Percentiles rank a stretch among this genome's conserved stretches.
Conservation (phyloP, 1,140 invertebrate genomes). For the Anoplolepis gracilipes region DNA sequence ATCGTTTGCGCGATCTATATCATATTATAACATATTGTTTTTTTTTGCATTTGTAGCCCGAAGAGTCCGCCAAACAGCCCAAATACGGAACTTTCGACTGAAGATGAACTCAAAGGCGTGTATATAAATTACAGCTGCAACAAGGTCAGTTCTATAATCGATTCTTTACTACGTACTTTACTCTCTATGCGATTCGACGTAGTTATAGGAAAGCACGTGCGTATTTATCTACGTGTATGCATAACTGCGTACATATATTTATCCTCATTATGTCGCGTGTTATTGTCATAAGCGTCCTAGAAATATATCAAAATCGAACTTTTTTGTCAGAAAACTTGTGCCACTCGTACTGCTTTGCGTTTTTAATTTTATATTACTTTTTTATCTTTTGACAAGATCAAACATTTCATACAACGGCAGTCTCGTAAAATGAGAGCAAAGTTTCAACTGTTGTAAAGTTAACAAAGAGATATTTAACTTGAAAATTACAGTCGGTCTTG, state of each 20-base stretch:
- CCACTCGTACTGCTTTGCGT: too few species aligned
- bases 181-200: not conserved
- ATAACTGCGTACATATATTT: not conserved
- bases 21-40: conserved; percentile 23
- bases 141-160: conserved; percentile 85
- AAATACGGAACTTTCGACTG: conserved; percentile 91
- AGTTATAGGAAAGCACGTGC: not conserved
- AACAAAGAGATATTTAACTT: not conserved
- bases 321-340: not conserved
- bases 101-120: conserved; percentile 92
- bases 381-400: not conserved
- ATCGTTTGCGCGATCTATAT: not conserved
- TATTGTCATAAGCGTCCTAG: not conserved
- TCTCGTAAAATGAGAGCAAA: not conserved
- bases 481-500: not conserved
- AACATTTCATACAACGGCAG: too few species aligned
- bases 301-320: not conserved
- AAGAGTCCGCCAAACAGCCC: conserved; percentile 97
- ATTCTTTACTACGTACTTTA: conserved; percentile 44
- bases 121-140: conserved; percentile 92
- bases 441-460: conserved; percentile 21
- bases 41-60: conserved; percentile 88
- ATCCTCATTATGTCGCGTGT: not conserved
- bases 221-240: not conserved
- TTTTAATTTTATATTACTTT: too few species aligned